Percentiles rank a stretch among this genome's conserved stretches.
Conservation (phyloP, 2,888 invertebrate species). For the Myopa tessellatipennis region DNA sequence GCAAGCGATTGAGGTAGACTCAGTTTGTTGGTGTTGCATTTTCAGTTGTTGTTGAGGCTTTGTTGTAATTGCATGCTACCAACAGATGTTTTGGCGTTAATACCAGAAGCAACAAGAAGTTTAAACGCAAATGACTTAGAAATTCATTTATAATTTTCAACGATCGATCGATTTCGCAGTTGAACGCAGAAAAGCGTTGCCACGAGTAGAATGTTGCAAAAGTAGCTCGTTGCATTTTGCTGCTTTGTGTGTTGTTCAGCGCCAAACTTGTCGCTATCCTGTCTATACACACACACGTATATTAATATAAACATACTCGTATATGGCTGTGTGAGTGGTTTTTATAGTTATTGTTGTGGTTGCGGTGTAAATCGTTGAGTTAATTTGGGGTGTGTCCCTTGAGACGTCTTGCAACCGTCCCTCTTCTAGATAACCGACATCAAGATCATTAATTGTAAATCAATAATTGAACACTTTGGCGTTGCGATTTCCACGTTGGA, state of each 20-base stretch:
- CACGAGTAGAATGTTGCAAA: neutral
- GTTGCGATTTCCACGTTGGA: neutral
- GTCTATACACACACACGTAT: neutral
- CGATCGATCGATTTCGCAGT: slow-evolving; percentile 41
- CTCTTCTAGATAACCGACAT: slow-evolving; percentile 26
- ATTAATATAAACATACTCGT: slow-evolving; percentile 31
- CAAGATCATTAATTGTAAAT: slow-evolving; percentile 56
- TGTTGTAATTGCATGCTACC: slow-evolving; percentile 14
- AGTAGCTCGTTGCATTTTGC: slow-evolving; percentile 25
- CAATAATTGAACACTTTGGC: slow-evolving; percentile 57
- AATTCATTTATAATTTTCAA: slow-evolving; percentile 51
- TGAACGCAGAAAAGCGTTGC: neutral
- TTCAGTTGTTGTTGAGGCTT: neutral
- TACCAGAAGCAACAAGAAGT: slow-evolving; percentile 48
- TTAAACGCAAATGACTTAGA: slow-evolving; percentile 49
- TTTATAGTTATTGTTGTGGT: slow-evolving; percentile 43
- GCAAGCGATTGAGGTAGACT: neutral
- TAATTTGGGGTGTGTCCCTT: slow-evolving; percentile 60
- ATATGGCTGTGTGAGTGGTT: slow-evolving; percentile 13
- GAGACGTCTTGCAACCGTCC: slow-evolving; percentile 2
- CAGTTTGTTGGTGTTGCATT: slow-evolving; percentile 5
- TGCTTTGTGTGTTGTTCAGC: too few relatives aligned
- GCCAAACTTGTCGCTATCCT: neutral
- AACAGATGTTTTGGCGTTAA: slow-evolving; percentile 9
- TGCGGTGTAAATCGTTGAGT: slow-evolving; percentile 50